phyloP scores from a whole-genome alignment of 2,797 vertebrate genomes.

The Gallinago stenura region DNA sequence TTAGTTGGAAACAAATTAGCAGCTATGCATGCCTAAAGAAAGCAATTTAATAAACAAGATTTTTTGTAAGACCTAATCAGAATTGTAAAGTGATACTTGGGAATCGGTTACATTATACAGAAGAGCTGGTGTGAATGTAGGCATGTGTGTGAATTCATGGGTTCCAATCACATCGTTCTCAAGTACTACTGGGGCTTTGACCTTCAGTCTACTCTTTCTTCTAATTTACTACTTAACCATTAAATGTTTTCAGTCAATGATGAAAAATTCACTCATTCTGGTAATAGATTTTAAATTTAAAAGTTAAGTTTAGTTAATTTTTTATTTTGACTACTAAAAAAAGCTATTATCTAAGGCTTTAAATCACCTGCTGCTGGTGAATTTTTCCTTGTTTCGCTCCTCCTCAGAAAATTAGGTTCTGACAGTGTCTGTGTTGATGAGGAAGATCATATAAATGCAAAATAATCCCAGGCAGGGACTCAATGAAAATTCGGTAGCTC shows the following conservation, averaged over 20 bases:
- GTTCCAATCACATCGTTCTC: constrained; percentile 30
- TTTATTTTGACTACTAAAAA: background rate
- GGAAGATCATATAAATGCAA: background rate
- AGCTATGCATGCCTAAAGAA: constrained; percentile 77
- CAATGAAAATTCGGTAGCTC: background rate
- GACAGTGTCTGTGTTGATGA: background rate
- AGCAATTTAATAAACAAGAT: constrained; percentile 79
- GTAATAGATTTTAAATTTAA: background rate
- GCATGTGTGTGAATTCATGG: constrained; percentile 20
- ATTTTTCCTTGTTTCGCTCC: background rate
- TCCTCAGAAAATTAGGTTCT: background rate
- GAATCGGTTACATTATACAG: constrained; percentile 64
- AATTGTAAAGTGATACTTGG: constrained; percentile 73
- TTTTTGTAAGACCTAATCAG: constrained; percentile 77
- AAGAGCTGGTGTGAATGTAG: constrained; percentile 34
- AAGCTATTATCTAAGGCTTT: background rate
- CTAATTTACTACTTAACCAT: constrained; percentile 4
- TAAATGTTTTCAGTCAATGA: background rate
- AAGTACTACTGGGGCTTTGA: background rate
- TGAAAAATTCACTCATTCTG: background rate
- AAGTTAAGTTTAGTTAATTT: background rate
- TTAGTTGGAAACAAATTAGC: constrained; percentile 79
- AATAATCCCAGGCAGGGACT: background rate
- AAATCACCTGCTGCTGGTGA: background rate
- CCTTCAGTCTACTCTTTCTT: background rate